phyloP scores from a whole-genome alignment of 2,113 vertebrate genomes.

The Platycercus adscitus region DNA sequence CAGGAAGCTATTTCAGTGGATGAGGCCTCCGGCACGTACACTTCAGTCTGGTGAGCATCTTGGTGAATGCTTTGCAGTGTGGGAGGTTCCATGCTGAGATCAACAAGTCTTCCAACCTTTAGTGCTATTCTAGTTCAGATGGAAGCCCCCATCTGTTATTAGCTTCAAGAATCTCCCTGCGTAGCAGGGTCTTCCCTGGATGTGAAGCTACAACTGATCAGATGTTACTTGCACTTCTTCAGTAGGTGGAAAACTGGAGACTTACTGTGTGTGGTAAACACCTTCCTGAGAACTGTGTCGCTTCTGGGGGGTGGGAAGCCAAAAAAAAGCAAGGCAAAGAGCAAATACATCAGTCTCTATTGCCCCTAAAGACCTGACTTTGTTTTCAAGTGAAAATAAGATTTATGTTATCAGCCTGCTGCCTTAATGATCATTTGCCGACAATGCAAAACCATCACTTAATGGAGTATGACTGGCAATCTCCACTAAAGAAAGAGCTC shows the following conservation, averaged over 20 bases:
- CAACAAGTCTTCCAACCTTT: slow-evolving; percentile 26
- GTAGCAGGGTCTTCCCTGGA: background rate
- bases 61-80: slow-evolving; percentile 17
- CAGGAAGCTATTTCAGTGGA: slow-evolving; percentile 27
- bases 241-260: slow-evolving; percentile 7
- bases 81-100: slow-evolving; percentile 34
- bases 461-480: background rate
- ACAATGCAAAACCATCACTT: background rate
- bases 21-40: slow-evolving; percentile 14
- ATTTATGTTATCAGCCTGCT: background rate
- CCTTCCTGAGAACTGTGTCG: background rate
- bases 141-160: slow-evolving; percentile 24
- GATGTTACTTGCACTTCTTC: background rate
- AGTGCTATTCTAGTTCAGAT: slow-evolving; percentile 27
- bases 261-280: background rate
- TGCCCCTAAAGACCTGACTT: background rate
- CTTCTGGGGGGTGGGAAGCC: background rate
- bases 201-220: background rate
- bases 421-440: background rate
- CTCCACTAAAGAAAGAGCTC: background rate
- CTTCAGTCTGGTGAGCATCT: slow-evolving; percentile 7
- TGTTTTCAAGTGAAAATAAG: background rate
- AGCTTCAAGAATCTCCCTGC: slow-evolving; percentile 17
- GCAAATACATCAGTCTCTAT: background rate
- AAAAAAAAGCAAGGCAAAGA: background rate